phyloP scores from a whole-genome alignment of 2,113 vertebrate genomes.

The Chionis minor region DNA sequence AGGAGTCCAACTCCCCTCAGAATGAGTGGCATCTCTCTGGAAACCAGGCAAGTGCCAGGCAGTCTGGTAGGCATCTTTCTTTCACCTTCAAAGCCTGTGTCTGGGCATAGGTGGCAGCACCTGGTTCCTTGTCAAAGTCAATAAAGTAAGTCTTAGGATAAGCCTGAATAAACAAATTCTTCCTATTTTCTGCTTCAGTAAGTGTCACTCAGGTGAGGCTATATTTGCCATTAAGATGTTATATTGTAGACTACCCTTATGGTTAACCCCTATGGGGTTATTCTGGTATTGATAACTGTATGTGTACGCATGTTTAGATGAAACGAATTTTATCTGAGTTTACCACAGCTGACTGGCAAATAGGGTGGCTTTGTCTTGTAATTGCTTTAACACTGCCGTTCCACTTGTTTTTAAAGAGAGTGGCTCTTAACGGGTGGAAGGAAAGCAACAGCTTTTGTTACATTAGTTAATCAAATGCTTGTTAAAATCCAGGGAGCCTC shows the following conservation, averaged over 20 bases:
- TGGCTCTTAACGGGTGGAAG: not conserved
- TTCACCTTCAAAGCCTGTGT: not conserved
- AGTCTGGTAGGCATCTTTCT: not conserved
- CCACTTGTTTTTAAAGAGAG: not conserved
- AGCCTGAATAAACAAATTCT: not conserved
- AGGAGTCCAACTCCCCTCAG: not conserved
- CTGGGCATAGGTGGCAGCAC: too few relatives aligned
- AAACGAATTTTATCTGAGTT: not conserved
- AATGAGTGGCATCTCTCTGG: not conserved
- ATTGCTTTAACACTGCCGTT: not conserved
- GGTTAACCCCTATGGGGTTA: not conserved
- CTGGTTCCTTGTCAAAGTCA: too few relatives aligned
- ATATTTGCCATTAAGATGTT: not conserved
- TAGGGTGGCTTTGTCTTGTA: not conserved
- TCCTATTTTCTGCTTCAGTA: not conserved
- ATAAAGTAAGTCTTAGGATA: not conserved
- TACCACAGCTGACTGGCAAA: too few relatives aligned
- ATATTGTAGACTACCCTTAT: not conserved
- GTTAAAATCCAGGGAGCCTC: not conserved
- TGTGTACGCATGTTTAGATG: not conserved
- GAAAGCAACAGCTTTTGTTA: not conserved
- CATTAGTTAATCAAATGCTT: not conserved
- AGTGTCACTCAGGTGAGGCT: not conserved
- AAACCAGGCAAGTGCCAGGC: not conserved
- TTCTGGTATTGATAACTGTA: not conserved